These are phyloP conservation scores for Lanistes nyassanus DNA, from an alignment of 1,140 invertebrate species.

Conservation along the genomic window DNA sequence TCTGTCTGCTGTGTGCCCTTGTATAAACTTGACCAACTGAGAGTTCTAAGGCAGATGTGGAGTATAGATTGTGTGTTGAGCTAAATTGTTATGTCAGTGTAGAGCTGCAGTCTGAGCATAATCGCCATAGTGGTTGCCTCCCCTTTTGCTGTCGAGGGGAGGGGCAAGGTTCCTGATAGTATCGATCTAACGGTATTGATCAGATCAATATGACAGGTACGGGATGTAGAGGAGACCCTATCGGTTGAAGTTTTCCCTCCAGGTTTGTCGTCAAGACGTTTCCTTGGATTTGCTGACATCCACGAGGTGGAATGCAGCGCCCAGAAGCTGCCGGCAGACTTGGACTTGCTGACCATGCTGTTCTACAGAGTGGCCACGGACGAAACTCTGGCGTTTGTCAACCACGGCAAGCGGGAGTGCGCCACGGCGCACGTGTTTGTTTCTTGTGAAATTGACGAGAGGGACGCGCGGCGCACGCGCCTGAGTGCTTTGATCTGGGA, in stretches of 20 bases:
- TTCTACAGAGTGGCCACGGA: neutral
- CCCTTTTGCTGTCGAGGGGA: no score
- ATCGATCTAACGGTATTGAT: no score
- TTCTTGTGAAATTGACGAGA: neutral
- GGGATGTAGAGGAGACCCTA: no score
- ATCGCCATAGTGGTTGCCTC: no score
- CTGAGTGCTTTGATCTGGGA: constrained; percentile 11
- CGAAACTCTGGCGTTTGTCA: neutral
- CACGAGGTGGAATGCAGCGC: constrained; percentile 4
- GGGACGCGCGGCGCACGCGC: neutral
- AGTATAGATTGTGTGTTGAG: no score
- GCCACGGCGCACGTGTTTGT: neutral
- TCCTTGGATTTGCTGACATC: neutral
- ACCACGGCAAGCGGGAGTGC: neutral
- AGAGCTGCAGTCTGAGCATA: no score
- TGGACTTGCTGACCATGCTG: constrained; percentile 15
- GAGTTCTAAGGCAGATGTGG: no score
- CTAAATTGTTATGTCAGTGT: no score
- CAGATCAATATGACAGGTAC: no score
- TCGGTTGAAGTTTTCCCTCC: neutral
- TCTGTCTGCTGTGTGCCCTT: no score
- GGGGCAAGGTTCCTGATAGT: no score
- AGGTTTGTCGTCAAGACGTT: neutral
- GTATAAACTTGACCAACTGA: no score
- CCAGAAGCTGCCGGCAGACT: neutral